Evolutionary conservation across 2,113 vertebrate genomes (phyloP), one percentile per base, ranked within the genome.

Genomic region (Muscicapa adusta): DNA sequence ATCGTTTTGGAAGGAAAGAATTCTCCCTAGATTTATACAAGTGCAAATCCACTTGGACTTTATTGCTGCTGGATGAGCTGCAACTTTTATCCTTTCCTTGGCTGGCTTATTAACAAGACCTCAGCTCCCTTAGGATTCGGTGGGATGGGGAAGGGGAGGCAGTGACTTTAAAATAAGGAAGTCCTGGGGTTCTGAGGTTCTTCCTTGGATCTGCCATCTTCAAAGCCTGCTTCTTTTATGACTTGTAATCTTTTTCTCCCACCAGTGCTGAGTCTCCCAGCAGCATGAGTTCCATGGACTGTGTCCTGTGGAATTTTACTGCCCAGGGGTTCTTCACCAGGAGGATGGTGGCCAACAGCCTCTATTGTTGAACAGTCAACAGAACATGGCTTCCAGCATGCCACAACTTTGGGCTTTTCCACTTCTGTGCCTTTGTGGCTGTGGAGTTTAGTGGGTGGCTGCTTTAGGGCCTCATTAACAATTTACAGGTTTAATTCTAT

Each of bases 381-480:
- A 63, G 65, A 77, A 33, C 1, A 7, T 81, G 57, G 56, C 75
- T 92, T 60, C 79, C 79, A 91, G 68, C 79, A 20, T 15, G 8
- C 60, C 57, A 20, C 11, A 2, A 0, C 24, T 23, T 13, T 70
- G 78, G n/a, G 40, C 60, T 91, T 83, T 77, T 53, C 65, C 48
- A 56, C 48, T 80, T 74, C 67, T 25, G 12, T 36, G 68, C 67
- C 38, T 90, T 47, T 67, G 79, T 73, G 56, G 71, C 72, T 57
- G 19, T 80, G 75, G 63, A 74, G 84, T 91, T 77, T 77, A 31
- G 71, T 70, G 75, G 85, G 88, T 80, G 95, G 95, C 68, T 94
- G 95, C 93, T 94, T 83, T 80, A 67, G 85, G 93, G 79, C 86
- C 65, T 96, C 70, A 74, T 97, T 88, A 96, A 91, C 82, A 75